Conservation (phyloP, 2,888 invertebrate genomes). For the Anarsia innoxiella region DNA sequence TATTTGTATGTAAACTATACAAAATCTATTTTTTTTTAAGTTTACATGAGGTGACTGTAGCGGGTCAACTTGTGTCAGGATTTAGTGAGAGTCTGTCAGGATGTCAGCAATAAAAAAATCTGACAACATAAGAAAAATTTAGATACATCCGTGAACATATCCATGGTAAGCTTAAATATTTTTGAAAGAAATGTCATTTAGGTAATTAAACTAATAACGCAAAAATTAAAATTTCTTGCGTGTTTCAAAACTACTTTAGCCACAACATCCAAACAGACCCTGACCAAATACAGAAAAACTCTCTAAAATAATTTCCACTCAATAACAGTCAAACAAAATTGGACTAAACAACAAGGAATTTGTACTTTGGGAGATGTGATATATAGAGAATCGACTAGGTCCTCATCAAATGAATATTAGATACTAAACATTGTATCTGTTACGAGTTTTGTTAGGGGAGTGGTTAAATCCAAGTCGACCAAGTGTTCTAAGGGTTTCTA, state of each 20-base stretch:
- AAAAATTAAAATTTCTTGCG: no score
- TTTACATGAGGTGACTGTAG: constrained; percentile 8
- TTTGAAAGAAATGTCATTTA: no score
- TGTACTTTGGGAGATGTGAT: constrained; percentile 77
- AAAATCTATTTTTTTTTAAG: no score
- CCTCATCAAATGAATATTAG: constrained; percentile 75
- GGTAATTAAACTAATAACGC: no score
- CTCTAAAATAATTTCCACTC: constrained; percentile 70
- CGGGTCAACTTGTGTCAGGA: neutral
- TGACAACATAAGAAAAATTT: no score
- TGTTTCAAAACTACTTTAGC: no score
- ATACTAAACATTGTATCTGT: constrained; percentile 74
- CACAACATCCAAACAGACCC: neutral
- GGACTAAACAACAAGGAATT: constrained; percentile 77
- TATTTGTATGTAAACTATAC: constrained; percentile 29
- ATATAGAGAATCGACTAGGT: constrained; percentile 76
- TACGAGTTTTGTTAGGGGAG: no score
- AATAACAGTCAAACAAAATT: constrained; percentile 75
- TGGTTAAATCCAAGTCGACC: no score
- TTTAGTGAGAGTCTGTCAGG: neutral
- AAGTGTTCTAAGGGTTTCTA: no score
- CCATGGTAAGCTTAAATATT: no score
- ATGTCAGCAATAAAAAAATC: no score
- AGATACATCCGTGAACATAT: no score
- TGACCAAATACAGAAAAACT: constrained; percentile 1